Conservation (phyloP, 2,113 vertebrate species). For the Scytalopus superciliaris region DNA sequence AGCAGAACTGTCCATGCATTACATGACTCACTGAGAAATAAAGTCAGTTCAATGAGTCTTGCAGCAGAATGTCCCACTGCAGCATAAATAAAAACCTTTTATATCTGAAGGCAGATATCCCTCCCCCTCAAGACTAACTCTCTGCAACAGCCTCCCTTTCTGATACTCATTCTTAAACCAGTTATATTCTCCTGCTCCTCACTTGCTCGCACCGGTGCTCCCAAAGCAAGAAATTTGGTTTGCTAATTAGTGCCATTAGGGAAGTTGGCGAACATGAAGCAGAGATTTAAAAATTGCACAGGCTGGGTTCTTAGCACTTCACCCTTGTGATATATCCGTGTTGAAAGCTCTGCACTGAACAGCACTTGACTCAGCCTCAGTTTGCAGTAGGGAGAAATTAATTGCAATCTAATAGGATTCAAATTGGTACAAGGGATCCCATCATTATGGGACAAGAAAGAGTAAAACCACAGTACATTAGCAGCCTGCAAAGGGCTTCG, state of each 20-base stretch:
- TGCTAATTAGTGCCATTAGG: constrained; percentile 34
- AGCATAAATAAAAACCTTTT: background rate
- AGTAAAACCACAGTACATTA: constrained; percentile 45
- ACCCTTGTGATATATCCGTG: background rate
- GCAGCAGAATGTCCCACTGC: background rate
- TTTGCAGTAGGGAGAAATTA: constrained; percentile 57
- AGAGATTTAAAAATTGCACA: constrained; percentile 26
- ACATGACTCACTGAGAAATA: background rate
- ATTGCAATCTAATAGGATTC: constrained; percentile 66
- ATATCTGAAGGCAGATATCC: background rate
- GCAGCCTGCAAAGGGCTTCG: constrained; percentile 1
- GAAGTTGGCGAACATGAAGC: constrained; percentile 23
- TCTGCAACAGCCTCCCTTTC: background rate
- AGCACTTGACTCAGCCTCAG: constrained; percentile 41
- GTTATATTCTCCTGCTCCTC: background rate
- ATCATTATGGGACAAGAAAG: constrained; percentile 56
- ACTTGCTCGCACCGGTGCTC: background rate
- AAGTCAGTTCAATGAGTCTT: background rate
- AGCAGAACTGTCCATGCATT: background rate
- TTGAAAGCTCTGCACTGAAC: background rate
- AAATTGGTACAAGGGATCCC: constrained; percentile 69
- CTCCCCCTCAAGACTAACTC: background rate
- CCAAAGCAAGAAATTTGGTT: constrained; percentile 44
- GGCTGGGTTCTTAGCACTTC: constrained; percentile 3
- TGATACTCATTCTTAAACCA: background rate